Conservation (phyloP, 2,888 invertebrate species). For the Agriotes lineatus region DNA sequence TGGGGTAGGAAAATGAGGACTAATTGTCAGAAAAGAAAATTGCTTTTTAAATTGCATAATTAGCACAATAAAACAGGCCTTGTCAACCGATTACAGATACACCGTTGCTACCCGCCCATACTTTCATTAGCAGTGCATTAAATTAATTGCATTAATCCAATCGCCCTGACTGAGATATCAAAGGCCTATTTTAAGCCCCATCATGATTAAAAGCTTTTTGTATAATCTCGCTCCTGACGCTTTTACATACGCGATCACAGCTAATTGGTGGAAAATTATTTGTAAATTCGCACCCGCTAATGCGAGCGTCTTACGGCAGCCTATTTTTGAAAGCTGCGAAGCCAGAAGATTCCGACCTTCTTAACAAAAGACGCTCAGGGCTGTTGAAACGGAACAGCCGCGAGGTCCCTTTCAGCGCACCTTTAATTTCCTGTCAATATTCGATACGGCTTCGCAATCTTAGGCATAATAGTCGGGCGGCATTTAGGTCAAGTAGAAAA, state of each 20-base stretch:
- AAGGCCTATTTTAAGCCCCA: constrained; percentile 15
- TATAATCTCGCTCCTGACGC: constrained; percentile 4
- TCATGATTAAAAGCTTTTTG: constrained; percentile 19
- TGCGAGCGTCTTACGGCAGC: neutral
- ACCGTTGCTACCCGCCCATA: too few relatives aligned
- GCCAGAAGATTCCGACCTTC: too few relatives aligned
- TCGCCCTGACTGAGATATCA: neutral
- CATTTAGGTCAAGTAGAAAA: constrained; percentile 18
- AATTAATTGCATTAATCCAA: constrained; percentile 7
- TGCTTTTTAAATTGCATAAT: too few relatives aligned
- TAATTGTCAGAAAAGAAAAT: too few relatives aligned
- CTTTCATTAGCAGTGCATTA: constrained; percentile 8
- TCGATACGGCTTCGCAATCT: constrained; percentile 16
- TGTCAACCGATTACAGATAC: too few relatives aligned
- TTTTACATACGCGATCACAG: constrained; percentile 9
- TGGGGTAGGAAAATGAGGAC: too few relatives aligned
- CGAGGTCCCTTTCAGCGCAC: constrained; percentile 9
- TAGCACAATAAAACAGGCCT: too few relatives aligned
- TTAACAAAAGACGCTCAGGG: too few relatives aligned
- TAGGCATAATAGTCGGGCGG: constrained; percentile 2
- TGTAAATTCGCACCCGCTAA: constrained; percentile 2
- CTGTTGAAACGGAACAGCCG: too few relatives aligned
- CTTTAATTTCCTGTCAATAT: constrained; percentile 24
- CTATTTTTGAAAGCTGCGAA: neutral
- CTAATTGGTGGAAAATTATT: constrained; percentile 15